Evolutionary conservation across 2,797 vertebrate species (phyloP), one percentile per base, ranked within the genome.

Genomic region (Loriculus beryllinus): DNA sequence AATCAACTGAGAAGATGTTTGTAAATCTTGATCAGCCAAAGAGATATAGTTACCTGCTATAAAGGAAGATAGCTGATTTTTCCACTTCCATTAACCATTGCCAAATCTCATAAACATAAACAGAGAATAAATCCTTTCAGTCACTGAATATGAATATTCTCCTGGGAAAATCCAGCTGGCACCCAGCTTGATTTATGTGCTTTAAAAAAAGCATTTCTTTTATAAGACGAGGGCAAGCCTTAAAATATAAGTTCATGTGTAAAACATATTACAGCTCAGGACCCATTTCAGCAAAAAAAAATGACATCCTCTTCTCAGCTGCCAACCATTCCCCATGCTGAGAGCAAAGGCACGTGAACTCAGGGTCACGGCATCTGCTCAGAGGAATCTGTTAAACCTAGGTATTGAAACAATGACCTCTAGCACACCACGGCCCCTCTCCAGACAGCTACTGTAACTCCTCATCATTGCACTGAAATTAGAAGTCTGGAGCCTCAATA

Each of bases 31-130:
- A 95, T 93, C 77, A 70, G 63, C 43, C 70, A 68, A 74, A 84
- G 48, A 87, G 91, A 88, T 92, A 91, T 11, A 71, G 80, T 88
- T 92, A 96, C 95, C 93, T 96, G 85, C 85, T 94, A 60, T 84
- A 93, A 93, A 94, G 62, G 79, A 92, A 94, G 92, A 93, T 74
- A 93, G 91, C 82, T 94, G 95, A 74, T 52, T 91, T 93, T 86
- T 93, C 87, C 81, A 42, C 87, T 96, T 93, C 85, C 80, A 93
- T 91, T 90, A 94, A 77, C 82, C 63, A 25, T 84, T 94, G 85
- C 79, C 91, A 94, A 88, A 79, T 90, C 89, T 93, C 91, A 89
- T 94, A 90, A 95, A 96, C 51, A 69, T 93, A 96, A 95, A 93
- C 72, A 94, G 86, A 91, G 88, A 81, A 92, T 92, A 69, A 95